Base-by-base conservation (phyloP, 2,797 vertebrate genomes). In the Microcaecilia unicolor region DNA sequence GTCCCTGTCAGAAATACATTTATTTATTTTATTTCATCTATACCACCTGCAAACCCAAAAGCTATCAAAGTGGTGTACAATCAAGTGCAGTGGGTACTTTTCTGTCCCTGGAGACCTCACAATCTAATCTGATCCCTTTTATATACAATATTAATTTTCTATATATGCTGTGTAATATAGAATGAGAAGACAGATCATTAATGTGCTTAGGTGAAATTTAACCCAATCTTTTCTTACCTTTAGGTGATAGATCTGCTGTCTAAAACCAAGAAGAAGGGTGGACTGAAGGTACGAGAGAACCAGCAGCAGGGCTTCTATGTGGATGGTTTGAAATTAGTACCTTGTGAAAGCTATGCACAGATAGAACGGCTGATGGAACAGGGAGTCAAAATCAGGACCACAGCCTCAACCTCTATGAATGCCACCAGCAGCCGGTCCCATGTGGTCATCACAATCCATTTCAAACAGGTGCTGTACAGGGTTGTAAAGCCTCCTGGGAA, bases 361-460 rank as follows among this genome's bases (percentile, higher is more conserved):
- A 81, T 90, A 56, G 85, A 86, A 49, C 85, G 83, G 71, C 40
- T 93, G 52, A 86, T 89, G 83, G 87, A 90, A 5, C 89, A 90
- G 54, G 89, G 88, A 2, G 86, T 76, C 7, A 84, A 82, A 58
- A 80, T 78, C 6, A 80, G 91, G 51, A 92, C 85, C 55, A 90
- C 88, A 0, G 87, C 88, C 1, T 69, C 85, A 9, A 90, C 89
- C n/a, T 76, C 76, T 61, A 81, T 89, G 80, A 96, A 93, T 3
- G 67, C 83, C 56, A 88, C 77, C 64, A 94, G 92, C 70, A 92
- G 91, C 45, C 76, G 84, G 10, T 92, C 89, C 1, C 89, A 93
- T 60, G 81, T 93, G 89, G 80, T 93, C 36, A 80, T 89, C 30
- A 80, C 80, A 39, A 66, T 94, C 19, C 86, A 85, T 41, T 81